A percentile compares a stretch with the other conserved stretches of the same genome.
Evolutionary conservation across 2,888 invertebrate genomes (phyloP).

Genomic region (Drosophila macrospina): DNA sequence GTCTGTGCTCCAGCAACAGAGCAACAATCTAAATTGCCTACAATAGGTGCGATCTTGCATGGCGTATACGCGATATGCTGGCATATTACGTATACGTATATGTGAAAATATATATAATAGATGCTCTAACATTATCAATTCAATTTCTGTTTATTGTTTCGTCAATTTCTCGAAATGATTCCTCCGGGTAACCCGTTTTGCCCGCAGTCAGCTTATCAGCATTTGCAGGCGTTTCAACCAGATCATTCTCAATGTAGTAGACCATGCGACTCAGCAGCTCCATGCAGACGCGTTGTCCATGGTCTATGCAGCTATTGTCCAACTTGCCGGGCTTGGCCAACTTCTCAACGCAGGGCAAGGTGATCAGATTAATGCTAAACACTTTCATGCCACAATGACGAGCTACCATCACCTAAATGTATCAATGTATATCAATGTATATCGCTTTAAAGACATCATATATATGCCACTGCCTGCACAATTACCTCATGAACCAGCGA

Average conservation of each 20-base stretch:
- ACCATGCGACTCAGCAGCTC: slow-evolving; percentile 89
- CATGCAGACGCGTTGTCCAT: slow-evolving; percentile 88
- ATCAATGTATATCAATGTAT: not conserved
- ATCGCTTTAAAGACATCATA: not conserved
- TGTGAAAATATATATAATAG: not conserved
- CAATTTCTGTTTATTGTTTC: not conserved
- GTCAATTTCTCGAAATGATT: slow-evolving; percentile 3
- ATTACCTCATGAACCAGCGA: slow-evolving; percentile 90
- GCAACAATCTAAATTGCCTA: slow-evolving; percentile 16
- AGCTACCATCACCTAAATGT: slow-evolving; percentile 89
- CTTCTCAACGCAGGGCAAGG: slow-evolving; percentile 85
- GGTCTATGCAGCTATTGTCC: slow-evolving; percentile 86
- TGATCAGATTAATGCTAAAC: slow-evolving; percentile 96
- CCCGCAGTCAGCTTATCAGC: not conserved
- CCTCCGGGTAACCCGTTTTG: slow-evolving; percentile 1
- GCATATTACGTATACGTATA: slow-evolving; percentile 21
- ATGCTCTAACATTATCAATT: not conserved
- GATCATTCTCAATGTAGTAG: slow-evolving; percentile 72
- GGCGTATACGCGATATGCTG: slow-evolving; percentile 37
- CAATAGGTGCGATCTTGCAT: slow-evolving; percentile 24
- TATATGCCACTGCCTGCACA: not conserved
- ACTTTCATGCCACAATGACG: slow-evolving; percentile 95
- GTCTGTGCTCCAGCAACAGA: not conserved
- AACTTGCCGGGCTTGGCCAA: slow-evolving; percentile 85
- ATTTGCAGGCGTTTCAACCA: slow-evolving; percentile 14